phyloP scores from a whole-genome alignment of 2,113 vertebrate genomes.

The Grammomys surdaster region DNA sequence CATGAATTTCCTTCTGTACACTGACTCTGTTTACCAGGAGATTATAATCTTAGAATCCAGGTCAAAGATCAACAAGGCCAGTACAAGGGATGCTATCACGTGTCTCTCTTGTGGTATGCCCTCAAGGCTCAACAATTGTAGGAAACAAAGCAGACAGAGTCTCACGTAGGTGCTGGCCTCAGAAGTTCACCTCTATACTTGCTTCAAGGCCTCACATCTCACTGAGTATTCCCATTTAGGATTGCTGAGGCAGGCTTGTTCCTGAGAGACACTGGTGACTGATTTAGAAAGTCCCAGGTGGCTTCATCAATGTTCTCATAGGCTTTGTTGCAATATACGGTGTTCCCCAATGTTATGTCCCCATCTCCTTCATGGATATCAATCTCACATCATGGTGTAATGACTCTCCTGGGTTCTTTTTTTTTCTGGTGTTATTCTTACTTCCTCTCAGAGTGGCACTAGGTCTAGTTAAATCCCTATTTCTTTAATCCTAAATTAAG shows the following conservation, averaged over 20 bases:
- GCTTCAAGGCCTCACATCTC: background rate
- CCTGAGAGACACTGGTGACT: constrained; percentile 39
- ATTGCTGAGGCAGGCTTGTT: constrained; percentile 13
- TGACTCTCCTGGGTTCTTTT: background rate
- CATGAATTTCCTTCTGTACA: constrained; percentile 25
- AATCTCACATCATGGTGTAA: constrained; percentile 10
- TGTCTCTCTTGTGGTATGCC: background rate
- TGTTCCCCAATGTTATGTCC: background rate
- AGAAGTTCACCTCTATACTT: constrained; percentile 7
- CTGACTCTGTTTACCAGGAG: background rate
- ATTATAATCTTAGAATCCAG: constrained; percentile 33
- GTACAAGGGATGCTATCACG: background rate
- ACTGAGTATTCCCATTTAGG: background rate
- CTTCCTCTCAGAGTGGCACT: constrained; percentile 25
- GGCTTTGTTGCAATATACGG: background rate
- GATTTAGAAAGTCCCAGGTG: background rate
- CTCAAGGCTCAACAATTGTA: background rate
- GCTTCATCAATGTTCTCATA: constrained; percentile 14
- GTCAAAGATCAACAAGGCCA: background rate
- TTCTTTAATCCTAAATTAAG: constrained; percentile 48
- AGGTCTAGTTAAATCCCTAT: constrained; percentile 44
- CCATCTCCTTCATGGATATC: constrained; percentile 14
- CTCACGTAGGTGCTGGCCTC: background rate
- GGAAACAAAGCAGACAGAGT: background rate
- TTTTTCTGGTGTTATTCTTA: background rate